Evolutionary conservation across 2,888 invertebrate species (phyloP).

Genomic region (Aquatica leii): DNA sequence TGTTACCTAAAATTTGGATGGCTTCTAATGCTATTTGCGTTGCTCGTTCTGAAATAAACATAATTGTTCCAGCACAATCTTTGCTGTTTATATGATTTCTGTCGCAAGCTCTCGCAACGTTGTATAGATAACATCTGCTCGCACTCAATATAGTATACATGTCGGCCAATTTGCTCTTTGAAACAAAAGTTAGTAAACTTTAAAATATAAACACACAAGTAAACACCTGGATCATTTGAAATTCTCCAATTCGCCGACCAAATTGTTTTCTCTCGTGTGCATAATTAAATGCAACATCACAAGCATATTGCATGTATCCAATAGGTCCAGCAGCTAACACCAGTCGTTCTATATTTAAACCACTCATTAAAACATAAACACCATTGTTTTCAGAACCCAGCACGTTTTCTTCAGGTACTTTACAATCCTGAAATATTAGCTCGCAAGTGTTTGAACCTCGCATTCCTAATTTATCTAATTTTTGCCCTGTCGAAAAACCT

Average conservation of each 20-base stretch:
- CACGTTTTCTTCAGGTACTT: conserved; percentile 84
- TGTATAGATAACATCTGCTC: conserved; percentile 90
- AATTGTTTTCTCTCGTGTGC: too few species aligned
- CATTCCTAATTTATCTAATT: too few species aligned
- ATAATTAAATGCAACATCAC: too few species aligned
- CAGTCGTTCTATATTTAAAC: conserved; percentile 91
- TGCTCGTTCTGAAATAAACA: conserved; percentile 88
- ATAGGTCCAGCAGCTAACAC: conserved; percentile 91
- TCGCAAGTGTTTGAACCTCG: conserved; percentile 96
- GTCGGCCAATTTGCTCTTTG: too few species aligned
- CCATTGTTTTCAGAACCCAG: conserved; percentile 89
- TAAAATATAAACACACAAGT: too few species aligned
- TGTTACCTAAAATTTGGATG: conserved; percentile 90
- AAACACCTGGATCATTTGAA: conserved; percentile 90
- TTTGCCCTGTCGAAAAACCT: conserved; percentile 90
- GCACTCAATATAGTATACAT: conserved; percentile 91
- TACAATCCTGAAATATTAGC: conserved; percentile 94
- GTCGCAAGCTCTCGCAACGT: conserved; percentile 85
- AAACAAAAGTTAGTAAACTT: too few species aligned
- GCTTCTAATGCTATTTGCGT: conserved; percentile 91
- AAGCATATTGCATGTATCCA: conserved; percentile 95
- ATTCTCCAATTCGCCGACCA: conserved; percentile 96
- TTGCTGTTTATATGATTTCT: conserved; percentile 78
- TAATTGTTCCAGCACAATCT: conserved; percentile 98
- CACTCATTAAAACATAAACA: conserved; percentile 96